Conservation (phyloP, 2,888 invertebrate species). For the Adela reaumurella region DNA sequence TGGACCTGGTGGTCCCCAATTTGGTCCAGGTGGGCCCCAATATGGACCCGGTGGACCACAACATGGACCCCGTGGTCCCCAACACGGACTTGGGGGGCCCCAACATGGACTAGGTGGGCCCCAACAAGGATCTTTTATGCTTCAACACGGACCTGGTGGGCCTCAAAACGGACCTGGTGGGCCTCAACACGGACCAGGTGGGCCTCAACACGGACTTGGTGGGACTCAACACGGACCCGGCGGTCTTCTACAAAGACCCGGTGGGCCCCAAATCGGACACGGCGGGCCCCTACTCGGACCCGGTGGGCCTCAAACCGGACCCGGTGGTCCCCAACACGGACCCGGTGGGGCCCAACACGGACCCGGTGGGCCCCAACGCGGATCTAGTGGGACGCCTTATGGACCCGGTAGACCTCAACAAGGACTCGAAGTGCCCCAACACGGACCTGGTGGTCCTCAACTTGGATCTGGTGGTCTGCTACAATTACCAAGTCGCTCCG, state of each 20-base stretch:
- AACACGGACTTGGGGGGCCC: no score
- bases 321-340: constrained; percentile 5
- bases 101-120: constrained; percentile 3
- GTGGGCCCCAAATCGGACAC: constrained; percentile 1
- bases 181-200: constrained; percentile 5
- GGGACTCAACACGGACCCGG: no score
- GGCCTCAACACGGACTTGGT: no score
- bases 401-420: constrained; percentile 1
- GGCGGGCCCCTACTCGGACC: constrained; percentile 5
- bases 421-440: no score
- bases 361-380: no score
- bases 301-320: constrained; percentile 5
- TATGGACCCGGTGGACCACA: no score
- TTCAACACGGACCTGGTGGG: constrained; percentile 5
- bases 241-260: constrained; percentile 5
- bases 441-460: constrained; percentile 5
- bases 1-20: constrained; percentile 21
- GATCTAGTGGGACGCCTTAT: constrained; percentile 6
- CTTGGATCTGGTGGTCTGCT: constrained; percentile 5
- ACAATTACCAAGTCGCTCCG: constrained; percentile 4
- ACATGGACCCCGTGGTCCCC: no score
- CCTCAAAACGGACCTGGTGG: constrained; percentile 5
- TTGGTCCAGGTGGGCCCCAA: constrained; percentile 6
- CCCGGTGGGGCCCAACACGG: no score
- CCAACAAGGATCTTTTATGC: no score